Conservation (phyloP, 2,888 invertebrate species). For the Euzophera pinguis region DNA sequence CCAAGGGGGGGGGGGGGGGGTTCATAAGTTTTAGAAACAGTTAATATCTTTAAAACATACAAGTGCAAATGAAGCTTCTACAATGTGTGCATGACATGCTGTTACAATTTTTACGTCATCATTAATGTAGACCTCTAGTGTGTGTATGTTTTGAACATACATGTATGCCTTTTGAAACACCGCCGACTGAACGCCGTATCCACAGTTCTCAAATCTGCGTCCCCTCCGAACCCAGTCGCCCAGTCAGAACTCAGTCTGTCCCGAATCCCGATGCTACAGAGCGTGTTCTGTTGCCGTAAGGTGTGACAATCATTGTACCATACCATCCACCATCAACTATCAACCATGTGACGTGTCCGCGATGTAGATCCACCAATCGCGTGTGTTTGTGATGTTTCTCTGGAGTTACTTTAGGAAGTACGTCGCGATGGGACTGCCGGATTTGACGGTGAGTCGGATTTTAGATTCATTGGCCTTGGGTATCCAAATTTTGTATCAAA, state of each 20-base stretch:
- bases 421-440: slow-evolving; percentile 69
- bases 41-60: no score
- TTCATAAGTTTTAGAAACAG: no score
- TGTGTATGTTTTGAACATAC: no score
- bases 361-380: slow-evolving; percentile 23
- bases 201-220: slow-evolving; percentile 20
- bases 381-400: slow-evolving; percentile 64
- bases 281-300: slow-evolving; percentile 75
- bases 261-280: slow-evolving; percentile 69
- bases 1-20: no score
- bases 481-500: background rate
- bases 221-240: slow-evolving; percentile 18
- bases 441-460: slow-evolving; percentile 62
- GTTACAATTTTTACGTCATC: no score
- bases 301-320: slow-evolving; percentile 36
- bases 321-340: slow-evolving; percentile 20
- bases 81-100: no score
- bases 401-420: slow-evolving; percentile 58
- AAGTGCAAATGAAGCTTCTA: no score
- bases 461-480: background rate
- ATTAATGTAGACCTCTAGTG: no score
- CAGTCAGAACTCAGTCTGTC: slow-evolving; percentile 28
- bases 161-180: no score
- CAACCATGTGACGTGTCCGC: slow-evolving; percentile 32
- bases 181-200: slow-evolving; percentile 32